Conservation (phyloP, 2,888 invertebrate species). For the Epistrophe grossulariae region DNA sequence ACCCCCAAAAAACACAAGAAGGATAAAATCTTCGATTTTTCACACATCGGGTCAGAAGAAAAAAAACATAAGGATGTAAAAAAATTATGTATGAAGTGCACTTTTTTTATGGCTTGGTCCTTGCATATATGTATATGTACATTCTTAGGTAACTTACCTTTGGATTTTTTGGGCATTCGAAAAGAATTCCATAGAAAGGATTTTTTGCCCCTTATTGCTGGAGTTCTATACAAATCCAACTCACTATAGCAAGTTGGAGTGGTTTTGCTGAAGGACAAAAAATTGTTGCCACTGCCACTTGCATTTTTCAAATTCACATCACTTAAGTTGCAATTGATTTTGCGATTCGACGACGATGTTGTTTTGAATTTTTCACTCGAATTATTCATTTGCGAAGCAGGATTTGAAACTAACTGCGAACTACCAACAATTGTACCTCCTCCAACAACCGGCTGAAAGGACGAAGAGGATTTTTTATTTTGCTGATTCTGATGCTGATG, state of each 20-base stretch:
- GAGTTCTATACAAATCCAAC: slow-evolving; percentile 81
- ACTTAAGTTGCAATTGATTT: slow-evolving; percentile 80
- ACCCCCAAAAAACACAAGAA: slow-evolving; percentile 9
- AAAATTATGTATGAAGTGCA: background rate
- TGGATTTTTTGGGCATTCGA: slow-evolving; percentile 82
- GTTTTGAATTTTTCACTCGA: slow-evolving; percentile 71
- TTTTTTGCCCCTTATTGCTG: slow-evolving; percentile 80
- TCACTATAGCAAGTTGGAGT: slow-evolving; percentile 79
- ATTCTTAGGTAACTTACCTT: slow-evolving; percentile 76
- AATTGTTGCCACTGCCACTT: slow-evolving; percentile 67
- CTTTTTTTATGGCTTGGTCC: background rate
- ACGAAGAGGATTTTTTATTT: slow-evolving; percentile 60
- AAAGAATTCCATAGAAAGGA: slow-evolving; percentile 83
- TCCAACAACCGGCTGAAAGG: slow-evolving; percentile 63
- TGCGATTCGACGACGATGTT: slow-evolving; percentile 36
- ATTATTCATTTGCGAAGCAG: slow-evolving; percentile 67
- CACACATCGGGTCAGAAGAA: background rate
- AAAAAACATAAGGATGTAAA: background rate
- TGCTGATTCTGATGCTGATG: slow-evolving; percentile 48
- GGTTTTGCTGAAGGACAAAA: slow-evolving; percentile 54
- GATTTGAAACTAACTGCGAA: slow-evolving; percentile 49
- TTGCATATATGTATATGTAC: background rate
- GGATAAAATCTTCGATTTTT: slow-evolving; percentile 68
- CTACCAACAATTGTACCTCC: slow-evolving; percentile 48
- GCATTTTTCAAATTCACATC: slow-evolving; percentile 79